Conservation (phyloP, 2,888 invertebrate species). For the Colletes collaris region DNA sequence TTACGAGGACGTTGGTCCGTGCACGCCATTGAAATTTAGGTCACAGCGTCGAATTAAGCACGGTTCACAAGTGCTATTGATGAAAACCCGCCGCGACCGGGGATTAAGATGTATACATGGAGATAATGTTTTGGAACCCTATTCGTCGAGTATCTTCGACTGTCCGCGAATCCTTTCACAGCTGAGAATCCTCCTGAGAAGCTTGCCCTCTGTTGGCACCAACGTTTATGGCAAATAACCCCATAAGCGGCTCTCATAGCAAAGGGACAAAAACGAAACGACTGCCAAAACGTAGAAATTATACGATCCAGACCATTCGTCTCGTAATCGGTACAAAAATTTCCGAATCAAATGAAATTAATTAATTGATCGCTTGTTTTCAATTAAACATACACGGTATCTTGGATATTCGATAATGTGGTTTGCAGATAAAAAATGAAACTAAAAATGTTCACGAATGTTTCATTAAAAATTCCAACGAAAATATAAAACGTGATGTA, state of each 20-base stretch:
- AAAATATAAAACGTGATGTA: no score
- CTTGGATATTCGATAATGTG: no score
- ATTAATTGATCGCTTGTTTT: no score
- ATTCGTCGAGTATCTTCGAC: slow-evolving; percentile 62
- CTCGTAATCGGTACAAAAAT: no score
- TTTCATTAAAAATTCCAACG: no score
- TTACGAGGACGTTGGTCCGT: slow-evolving; percentile 29
- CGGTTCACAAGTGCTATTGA: slow-evolving; percentile 72
- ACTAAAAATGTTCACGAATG: no score
- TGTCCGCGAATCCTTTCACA: slow-evolving; percentile 60
- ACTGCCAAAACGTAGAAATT: background rate
- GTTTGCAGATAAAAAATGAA: no score
- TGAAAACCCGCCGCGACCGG: slow-evolving; percentile 66
- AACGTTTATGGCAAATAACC: slow-evolving; percentile 55
- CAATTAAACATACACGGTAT: no score
- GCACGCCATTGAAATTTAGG: slow-evolving; percentile 62
- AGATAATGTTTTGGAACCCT: slow-evolving; percentile 59
- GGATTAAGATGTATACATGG: slow-evolving; percentile 68
- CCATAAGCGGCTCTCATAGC: slow-evolving; percentile 34
- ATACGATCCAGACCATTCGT: no score
- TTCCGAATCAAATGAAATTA: no score
- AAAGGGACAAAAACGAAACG: background rate
- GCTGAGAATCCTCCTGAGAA: slow-evolving; percentile 63
- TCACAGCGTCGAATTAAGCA: slow-evolving; percentile 67
- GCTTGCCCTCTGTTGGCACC: slow-evolving; percentile 29